phyloP scores from a whole-genome alignment of 2,888 invertebrate species.

The Lymantria monacha region DNA sequence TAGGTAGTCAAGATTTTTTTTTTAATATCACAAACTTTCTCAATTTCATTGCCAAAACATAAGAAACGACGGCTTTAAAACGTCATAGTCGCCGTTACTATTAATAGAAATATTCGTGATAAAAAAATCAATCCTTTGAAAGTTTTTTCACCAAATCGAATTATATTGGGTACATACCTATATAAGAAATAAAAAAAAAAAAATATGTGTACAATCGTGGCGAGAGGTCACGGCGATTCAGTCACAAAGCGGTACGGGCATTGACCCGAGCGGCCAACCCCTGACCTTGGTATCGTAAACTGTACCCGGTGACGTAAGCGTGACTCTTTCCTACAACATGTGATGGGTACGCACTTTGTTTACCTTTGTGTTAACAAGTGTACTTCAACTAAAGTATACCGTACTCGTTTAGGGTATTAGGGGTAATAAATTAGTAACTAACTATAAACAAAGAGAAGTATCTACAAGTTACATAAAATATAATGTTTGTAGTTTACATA shows the following conservation, averaged over 20 bases:
- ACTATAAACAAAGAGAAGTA: not conserved
- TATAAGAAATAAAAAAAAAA: constrained; percentile 33
- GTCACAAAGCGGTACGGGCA: constrained; percentile 70
- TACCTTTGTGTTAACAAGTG: constrained; percentile 29
- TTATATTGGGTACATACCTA: constrained; percentile 16
- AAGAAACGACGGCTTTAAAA: not conserved
- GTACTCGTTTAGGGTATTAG: not conserved
- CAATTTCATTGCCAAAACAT: not conserved
- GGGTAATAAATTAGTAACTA: not conserved
- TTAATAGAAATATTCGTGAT: not conserved
- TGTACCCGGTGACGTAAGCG: constrained; percentile 67
- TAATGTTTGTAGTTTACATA: no score
- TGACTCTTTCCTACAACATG: constrained; percentile 59
- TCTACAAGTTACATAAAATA: no score
- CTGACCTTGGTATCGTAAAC: constrained; percentile 81
- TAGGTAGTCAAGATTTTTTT: no score
- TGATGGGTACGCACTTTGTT: constrained; percentile 44
- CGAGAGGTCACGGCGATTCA: constrained; percentile 69
- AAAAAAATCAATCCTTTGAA: constrained; percentile 1
- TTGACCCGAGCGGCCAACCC: constrained; percentile 78
- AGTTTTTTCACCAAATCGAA: constrained; percentile 11
- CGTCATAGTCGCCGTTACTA: not conserved
- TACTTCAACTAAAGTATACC: constrained; percentile 6
- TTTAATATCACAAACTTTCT: not conserved
- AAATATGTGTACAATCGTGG: constrained; percentile 37